Base-by-base conservation (phyloP, 2,113 vertebrate species). In the Scomber japonicus region DNA sequence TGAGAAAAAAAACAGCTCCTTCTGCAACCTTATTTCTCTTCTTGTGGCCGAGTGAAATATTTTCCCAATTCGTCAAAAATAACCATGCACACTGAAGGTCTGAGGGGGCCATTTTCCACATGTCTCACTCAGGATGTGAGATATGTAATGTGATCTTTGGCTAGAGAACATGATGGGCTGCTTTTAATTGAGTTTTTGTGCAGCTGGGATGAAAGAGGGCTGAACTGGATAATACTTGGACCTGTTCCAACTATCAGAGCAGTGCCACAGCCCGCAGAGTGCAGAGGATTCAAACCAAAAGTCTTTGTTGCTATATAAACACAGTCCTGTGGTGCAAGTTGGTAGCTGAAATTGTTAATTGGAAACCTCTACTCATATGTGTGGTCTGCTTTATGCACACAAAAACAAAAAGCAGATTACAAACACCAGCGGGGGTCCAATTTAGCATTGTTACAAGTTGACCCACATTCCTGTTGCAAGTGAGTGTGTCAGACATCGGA, bases 31-130 rank as follows among this genome's bases (percentile, higher is more conserved):
- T 81, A 75, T 78, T 86, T 76, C 66, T 81, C 81, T 67, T 86
- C 74, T 71, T 78, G 77, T 54, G 87, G 85, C 71, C 40, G 27
- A 80, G 45, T 16, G 61, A 49, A 82, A 74, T 59, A 80, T 71
- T 80, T 88, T 89, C 81, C 82, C 77, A 80, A 89, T 90, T 88
- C 62, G 9, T 85, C 76, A 89, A 64, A 87, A 81, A 80, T 79
- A 80, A 66, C 30, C 78, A 46, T 17, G 35, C 44, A 51, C 7
- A 9, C 66, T 53, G 8, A 84, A 65, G 24, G 61, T 75, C 63
- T 57, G 51, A 71, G 21, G 69, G 80, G 84, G 83, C 64, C 35
- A 24, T 59, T 84, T 89, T 91, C 90, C 88, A 90, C 57, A 46
- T 21, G 46, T 17, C 44, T 19, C 9, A 62, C 67, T 83, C 31